Conservation (phyloP, 2,797 vertebrate species). For the Adrianichthys oophorus region DNA sequence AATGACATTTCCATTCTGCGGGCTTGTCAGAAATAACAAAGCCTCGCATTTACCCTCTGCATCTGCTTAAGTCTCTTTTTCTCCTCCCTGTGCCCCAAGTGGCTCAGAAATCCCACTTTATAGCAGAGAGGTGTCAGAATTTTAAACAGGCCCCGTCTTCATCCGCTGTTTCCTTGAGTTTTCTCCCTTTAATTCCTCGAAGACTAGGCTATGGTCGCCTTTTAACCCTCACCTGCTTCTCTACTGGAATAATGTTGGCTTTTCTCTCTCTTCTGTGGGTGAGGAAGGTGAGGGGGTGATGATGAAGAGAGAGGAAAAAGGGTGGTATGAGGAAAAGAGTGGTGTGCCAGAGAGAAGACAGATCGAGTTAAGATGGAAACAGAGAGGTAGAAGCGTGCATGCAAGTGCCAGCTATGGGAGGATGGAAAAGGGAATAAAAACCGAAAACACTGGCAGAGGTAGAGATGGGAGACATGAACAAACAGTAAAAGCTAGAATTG, state of each 20-base stretch:
- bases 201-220: conserved; percentile 73
- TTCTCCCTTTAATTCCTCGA: conserved; percentile 76
- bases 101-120: conserved; percentile 81
- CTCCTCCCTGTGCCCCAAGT: conserved; percentile 75
- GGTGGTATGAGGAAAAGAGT: conserved; percentile 31
- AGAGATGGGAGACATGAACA: conserved; percentile 51
- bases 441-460: conserved; percentile 52
- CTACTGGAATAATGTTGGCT: conserved; percentile 74
- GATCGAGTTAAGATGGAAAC: conserved; percentile 56
- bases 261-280: conserved; percentile 52
- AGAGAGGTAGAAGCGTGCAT: conserved; percentile 35
- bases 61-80: conserved; percentile 81
- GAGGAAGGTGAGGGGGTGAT: conserved; percentile 29
- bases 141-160: conserved; percentile 79
- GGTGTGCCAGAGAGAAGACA: conserved; percentile 43
- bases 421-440: conserved; percentile 30
- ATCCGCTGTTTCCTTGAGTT: conserved; percentile 72
- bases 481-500: conserved; percentile 58
- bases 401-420: conserved; percentile 30
- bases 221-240: conserved; percentile 77
- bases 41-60: conserved; percentile 76
- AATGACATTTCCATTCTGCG: conserved; percentile 81
- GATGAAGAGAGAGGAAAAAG: conserved; percentile 37
- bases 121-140: conserved; percentile 81
- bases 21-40: conserved; percentile 81